Base-by-base conservation (phyloP, 64 coral and sea anemone species). In the Montipora cactus region DNA sequence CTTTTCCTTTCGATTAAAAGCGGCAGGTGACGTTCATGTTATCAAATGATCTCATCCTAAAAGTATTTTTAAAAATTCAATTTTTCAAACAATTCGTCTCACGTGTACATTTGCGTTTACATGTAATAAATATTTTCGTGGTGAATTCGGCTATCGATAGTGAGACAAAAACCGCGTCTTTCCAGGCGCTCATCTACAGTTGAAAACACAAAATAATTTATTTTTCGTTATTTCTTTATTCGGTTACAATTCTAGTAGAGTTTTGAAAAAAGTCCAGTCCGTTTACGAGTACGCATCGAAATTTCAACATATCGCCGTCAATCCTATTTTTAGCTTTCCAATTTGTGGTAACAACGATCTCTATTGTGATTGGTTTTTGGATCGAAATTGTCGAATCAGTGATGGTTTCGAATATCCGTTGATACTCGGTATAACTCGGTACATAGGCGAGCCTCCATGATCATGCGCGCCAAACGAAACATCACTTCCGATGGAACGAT, bases 391-490 rank as follows among this genome's bases (percentile, higher is more conserved):
- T 22, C 82, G 64, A 86, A 86, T 86, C 66, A 50, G 49, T 5
- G 44, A 3, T 37, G 62, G 48, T 66, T 72, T 86, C 49, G 82
- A 71, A 67, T 69, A 50, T 69, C 64, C 46, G 66, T 71, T 71
- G 64, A 46, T 70, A 45, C 28, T 47, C 37, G 25, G 66, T 61
- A 25, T 25, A 67, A 70, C 47, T 71, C 48, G 80, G 81, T 67
- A 37, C 62, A 47, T 84, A 66, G 37, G 37, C 37, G 53, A 57
- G 11, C 53, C 53, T 11, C 53, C 66, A 72, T 50, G 44, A 71
- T 86, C 64, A 72, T 86, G 82, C 82, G 66, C 47, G 62, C 19
- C 82, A 86, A 86, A 71, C 66, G 66, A 86, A 86, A 86, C 66
- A 86, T 86, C 45, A 86, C 66, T 86, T 86, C 82, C 82, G 82